Evolutionary conservation across 2,888 invertebrate genomes (phyloP).

Genomic region (Drosophila lacicola): DNA sequence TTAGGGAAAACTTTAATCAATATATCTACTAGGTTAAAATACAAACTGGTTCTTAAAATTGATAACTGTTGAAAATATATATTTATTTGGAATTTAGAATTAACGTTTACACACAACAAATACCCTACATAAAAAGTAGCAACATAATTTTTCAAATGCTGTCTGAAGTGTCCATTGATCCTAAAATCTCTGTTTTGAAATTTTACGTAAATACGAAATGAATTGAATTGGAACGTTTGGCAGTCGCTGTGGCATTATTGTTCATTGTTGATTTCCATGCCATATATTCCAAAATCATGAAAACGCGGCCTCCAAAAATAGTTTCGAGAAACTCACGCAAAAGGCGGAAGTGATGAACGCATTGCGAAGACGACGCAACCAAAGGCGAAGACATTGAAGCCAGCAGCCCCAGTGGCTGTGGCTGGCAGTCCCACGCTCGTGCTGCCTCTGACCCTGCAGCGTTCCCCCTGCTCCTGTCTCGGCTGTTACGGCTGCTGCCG

Average conservation of each 20-base stretch:
- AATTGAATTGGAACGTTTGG: conserved; percentile 35
- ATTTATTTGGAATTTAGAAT: not conserved
- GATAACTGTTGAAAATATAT: not conserved
- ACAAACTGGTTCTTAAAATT: not conserved
- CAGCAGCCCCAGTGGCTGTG: conserved; percentile 19
- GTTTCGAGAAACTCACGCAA: conserved; percentile 63
- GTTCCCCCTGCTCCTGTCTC: conserved; percentile 22
- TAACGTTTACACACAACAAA: too few relatives aligned
- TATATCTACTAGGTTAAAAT: too few relatives aligned
- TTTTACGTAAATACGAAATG: conserved; percentile 21
- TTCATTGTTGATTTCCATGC: conserved; percentile 31
- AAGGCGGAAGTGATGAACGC: conserved; percentile 75
- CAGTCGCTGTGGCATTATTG: conserved; percentile 31
- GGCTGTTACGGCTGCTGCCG: conserved; percentile 19
- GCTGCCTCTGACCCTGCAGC: conserved; percentile 47
- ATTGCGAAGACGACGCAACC: conserved; percentile 34
- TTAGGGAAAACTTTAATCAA: too few relatives aligned
- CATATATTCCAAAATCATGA: conserved; percentile 41
- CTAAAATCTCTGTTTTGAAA: not conserved
- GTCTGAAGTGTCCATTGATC: not conserved
- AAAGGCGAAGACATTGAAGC: conserved; percentile 34
- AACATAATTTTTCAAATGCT: not conserved
- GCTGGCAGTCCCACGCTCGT: conserved; percentile 53
- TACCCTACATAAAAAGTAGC: not conserved
- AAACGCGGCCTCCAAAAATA: conserved; percentile 62